Evolutionary conservation across 2,888 invertebrate genomes (phyloP).

Genomic region (Macrophya alboannulata): DNA sequence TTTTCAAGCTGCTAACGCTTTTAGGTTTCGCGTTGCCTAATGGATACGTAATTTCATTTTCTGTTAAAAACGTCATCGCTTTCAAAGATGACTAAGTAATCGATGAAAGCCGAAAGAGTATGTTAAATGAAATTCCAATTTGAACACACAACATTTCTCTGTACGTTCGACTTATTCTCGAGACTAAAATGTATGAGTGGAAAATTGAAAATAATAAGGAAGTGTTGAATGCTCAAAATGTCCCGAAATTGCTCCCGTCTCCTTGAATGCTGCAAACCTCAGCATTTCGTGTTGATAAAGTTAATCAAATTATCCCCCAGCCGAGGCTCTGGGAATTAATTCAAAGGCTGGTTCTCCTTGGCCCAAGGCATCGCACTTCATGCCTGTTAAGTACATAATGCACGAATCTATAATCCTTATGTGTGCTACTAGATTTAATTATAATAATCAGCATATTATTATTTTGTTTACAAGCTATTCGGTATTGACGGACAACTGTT

Average conservation of each 20-base stretch:
- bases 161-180: background rate
- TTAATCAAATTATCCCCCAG: background rate
- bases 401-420: background rate
- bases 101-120: constrained; percentile 32
- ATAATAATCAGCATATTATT: background rate
- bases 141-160: background rate
- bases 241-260: background rate
- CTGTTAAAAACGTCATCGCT: constrained; percentile 45
- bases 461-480: constrained; percentile 7
- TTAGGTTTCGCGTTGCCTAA: constrained; percentile 41
- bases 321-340: background rate
- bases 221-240: background rate
- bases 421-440: background rate
- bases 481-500: background rate
- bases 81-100: constrained; percentile 39
- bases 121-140: constrained; percentile 28
- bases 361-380: background rate
- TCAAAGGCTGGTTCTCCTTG: background rate
- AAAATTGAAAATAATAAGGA: background rate
- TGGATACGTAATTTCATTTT: constrained; percentile 45
- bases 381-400: background rate
- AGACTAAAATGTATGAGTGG: background rate
- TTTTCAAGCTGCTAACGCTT: constrained; percentile 46
- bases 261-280: background rate
- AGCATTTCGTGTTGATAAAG: background rate